Evolutionary conservation across 2,888 invertebrate species (phyloP), one percentile per base, ranked within the genome.

Genomic region (Stenodera caucasica): DNA sequence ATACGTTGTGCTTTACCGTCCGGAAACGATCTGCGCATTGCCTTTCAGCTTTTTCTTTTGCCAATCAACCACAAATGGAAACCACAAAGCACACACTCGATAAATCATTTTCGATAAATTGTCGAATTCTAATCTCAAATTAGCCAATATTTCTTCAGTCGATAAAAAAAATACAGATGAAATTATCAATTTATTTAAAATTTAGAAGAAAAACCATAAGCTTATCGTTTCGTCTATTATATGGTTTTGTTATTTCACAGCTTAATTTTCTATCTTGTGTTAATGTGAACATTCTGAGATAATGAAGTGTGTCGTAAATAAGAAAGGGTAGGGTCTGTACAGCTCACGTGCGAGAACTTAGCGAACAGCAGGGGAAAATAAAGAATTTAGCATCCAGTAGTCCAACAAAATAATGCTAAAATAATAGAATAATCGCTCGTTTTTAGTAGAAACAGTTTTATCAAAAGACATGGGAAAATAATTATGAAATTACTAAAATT

Each of bases 271-370:
- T 59, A 63, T 68, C 62, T 65, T 54, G 65, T 62, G 65, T 60
- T 65, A 67, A 69, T 60, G 65, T 61, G 60, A 63, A 61, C 55
- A 60, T 55, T 54, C 53, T 50, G 9, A 61, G 64, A 70, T 70
- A 72, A 72, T 70, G 66, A 73, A 74, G 70, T 70, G 65, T 65
- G 70, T 66, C 67, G 70, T 72, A 72, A 73, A 73, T 73, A 70
- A 72, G 67, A 66, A 66, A 66, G 68, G 71, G 71, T 68, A 71
- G 68, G 66, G 67, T 65, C 66, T n/a, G 67, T 69, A 67, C 64
- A 66, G 68, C 68, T 72, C 71, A 73, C 74, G 72, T 73, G 71
- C 72, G 70, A 70, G 72, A 70, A 69, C 67, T 67, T 67, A 63
- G 65, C 11, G 45, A 45, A 66, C 67, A 69, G 67, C 62, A 65